Conservation (phyloP, 2,888 invertebrate genomes). For the Linhomoeus sp. region DNA sequence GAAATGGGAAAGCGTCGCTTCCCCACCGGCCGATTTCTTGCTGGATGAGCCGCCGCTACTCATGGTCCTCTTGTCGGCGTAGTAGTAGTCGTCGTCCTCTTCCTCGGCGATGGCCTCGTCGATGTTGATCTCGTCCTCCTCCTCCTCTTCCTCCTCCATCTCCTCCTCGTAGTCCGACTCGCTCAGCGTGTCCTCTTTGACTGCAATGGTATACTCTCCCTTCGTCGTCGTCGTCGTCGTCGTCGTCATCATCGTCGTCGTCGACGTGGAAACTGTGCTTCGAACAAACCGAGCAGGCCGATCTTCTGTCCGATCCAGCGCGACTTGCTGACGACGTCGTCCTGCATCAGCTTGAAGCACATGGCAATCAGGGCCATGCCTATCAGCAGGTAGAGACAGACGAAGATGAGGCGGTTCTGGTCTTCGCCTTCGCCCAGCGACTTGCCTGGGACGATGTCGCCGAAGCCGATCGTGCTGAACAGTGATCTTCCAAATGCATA, state of each 20-base stretch:
- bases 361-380: slow-evolving; percentile 82
- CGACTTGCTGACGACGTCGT: slow-evolving; percentile 8
- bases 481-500: neutral
- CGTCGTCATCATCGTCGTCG: too few species aligned
- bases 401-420: slow-evolving; percentile 53
- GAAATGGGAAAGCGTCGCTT: too few species aligned
- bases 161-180: slow-evolving; percentile 22
- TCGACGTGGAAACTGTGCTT: too few species aligned
- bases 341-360: slow-evolving; percentile 76
- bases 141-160: slow-evolving; percentile 19
- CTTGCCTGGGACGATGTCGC: slow-evolving; percentile 26
- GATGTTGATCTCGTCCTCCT: slow-evolving; percentile 17
- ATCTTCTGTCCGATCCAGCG: slow-evolving; percentile 5
- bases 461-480: slow-evolving; percentile 35
- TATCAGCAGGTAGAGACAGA: slow-evolving; percentile 73
- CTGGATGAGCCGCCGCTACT: neutral
- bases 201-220: too few species aligned
- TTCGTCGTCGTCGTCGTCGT: too few species aligned
- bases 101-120: slow-evolving; percentile 6
- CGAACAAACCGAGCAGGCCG: slow-evolving; percentile 13
- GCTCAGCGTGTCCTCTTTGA: slow-evolving; percentile 19
- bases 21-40: too few species aligned
- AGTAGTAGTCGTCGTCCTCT: slow-evolving; percentile 5
- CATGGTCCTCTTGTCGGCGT: slow-evolving; percentile 7
- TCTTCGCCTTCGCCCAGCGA: slow-evolving; percentile 26